Percentiles rank a stretch among this genome's conserved stretches.
These are phyloP conservation scores for Patiria pectinifera DNA, from an alignment of 53 echinoderm and acorn worm genomes.

Conservation along the genomic window DNA sequence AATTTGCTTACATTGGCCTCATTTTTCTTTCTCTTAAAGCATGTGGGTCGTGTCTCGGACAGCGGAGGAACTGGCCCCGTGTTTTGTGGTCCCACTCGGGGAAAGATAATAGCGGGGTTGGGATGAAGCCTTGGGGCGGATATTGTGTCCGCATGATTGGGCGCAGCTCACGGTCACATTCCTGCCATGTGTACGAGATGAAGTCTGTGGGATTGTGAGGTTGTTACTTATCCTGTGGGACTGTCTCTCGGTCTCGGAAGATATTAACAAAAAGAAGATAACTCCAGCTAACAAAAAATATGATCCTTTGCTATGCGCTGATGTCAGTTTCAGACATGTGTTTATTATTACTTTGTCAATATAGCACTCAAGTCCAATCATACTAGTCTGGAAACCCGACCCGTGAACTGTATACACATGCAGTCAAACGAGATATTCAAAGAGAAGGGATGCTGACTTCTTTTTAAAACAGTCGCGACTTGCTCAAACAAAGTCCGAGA, in stretches of 20 bases:
- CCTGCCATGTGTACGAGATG: slow-evolving; percentile 1
- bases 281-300: neutral
- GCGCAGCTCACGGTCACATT: slow-evolving; percentile 31
- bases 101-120: slow-evolving; percentile 52
- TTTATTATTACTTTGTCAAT: slow-evolving; percentile 61
- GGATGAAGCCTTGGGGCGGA: slow-evolving; percentile 45
- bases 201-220: neutral
- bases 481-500: neutral
- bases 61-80: neutral
- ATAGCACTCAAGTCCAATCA: slow-evolving; percentile 39
- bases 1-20: neutral
- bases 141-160: slow-evolving; percentile 49
- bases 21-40: neutral
- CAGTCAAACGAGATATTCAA: slow-evolving; percentile 20
- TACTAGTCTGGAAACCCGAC: slow-evolving; percentile 9
- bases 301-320: neutral
- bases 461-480: neutral
- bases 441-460: neutral
- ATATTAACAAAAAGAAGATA: neutral
- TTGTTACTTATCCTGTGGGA: slow-evolving; percentile 19
- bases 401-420: neutral
- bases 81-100: slow-evolving; percentile 32
- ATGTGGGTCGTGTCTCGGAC: slow-evolving; percentile 31
- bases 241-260: neutral
- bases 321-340: slow-evolving; percentile 39